phyloP scores from a whole-genome alignment of 2,888 invertebrate genomes.

The Oxycera nigricornis region DNA sequence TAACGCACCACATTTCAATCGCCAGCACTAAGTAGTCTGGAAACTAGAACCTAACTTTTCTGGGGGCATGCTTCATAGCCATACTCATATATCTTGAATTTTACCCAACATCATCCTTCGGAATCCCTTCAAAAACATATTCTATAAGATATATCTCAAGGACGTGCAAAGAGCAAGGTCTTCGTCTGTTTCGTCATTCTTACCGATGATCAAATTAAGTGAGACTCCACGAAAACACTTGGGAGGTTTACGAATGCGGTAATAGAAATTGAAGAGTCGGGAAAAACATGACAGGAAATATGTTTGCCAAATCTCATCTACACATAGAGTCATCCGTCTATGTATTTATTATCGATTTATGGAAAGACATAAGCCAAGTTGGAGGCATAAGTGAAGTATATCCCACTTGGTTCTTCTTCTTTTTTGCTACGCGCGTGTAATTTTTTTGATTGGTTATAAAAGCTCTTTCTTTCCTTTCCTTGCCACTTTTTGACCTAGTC shows the following conservation, averaged over 20 bases:
- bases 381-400: not conserved
- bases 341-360: conserved; percentile 28
- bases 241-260: conserved; percentile 32
- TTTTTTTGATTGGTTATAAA: conserved; percentile 27
- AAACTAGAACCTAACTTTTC: no score
- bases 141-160: not conserved
- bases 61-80: no score
- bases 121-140: not conserved
- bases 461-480: not conserved
- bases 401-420: no score
- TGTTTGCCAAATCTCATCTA: not conserved
- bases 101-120: not conserved
- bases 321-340: no score
- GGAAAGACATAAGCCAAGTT: not conserved
- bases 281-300: conserved; percentile 13
- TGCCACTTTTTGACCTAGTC: not conserved
- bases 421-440: not conserved
- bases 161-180: not conserved
- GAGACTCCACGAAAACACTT: conserved; percentile 35
- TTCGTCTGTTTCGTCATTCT: not conserved
- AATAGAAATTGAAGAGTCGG: conserved; percentile 32
- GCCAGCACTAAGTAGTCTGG: no score
- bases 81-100: not conserved
- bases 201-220: conserved; percentile 32
- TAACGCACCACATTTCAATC: no score